Evolutionary conservation across 1,140 invertebrate genomes (phyloP), one percentile per base, ranked within the genome.

Genomic region (Tetranychus urticae): DNA sequence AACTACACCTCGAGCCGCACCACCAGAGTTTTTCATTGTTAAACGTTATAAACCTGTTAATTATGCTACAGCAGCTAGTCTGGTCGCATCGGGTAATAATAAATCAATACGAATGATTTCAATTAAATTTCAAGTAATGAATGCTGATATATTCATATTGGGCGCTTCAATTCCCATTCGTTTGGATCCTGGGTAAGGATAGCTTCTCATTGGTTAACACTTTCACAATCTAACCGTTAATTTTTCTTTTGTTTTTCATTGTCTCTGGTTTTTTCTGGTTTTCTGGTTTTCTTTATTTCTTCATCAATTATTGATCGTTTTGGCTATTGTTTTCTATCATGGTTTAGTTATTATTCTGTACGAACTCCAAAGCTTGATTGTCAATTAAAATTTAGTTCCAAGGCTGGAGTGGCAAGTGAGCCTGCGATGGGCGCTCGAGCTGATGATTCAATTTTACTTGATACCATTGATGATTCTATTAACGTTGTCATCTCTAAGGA

Each of bases 1-100:
- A n/a, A 65, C 63, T 23, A 66, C 61, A 34, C 66, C 65, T 39
- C 48, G 68, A 36, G 47, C 57, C 46, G 64, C 62, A 3, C 68
- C 68, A 0, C 68, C 68, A n/a, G 68, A 69, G 55, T 67, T 64
- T 35, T 69, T 68, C 59, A 62, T 63, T 12, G 59, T 64, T 2
- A 56, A 59, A 42, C 56, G 68, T 1, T 69, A 66, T 56, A 67
- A 68, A 45, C 62, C 68, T 1, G 61, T 65, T 5, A 63, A 65
- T 7, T 68, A 66, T 47, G 67, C 67, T 33, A 39, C 58, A 61
- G 34, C 62, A 55, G 55, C 61, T 13, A 65, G 50, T 23, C 45
- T 63, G 14, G 48, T 57, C 12, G 56, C 56, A 8, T 14, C 14
- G 34, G 39, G 48, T 33, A 46, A 34, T 33, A 62, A 56, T 46